These are phyloP conservation scores for Dicentrarchus labrax DNA, from an alignment of 2,113 vertebrate genomes.

Conservation along the genomic window DNA sequence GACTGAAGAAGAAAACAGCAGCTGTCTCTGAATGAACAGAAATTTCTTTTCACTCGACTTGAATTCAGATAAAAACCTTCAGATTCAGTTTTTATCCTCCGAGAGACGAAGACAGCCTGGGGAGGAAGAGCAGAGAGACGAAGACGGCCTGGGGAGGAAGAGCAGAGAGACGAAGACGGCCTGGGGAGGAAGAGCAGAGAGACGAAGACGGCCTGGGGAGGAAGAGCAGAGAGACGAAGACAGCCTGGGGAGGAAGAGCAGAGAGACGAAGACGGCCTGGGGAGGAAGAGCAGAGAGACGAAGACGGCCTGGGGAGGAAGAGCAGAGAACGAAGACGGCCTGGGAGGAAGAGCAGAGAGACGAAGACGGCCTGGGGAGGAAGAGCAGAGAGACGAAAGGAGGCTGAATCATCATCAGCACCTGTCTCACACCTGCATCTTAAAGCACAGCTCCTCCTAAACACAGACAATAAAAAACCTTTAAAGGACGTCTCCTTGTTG, in stretches of 20 bases:
- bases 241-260: slow-evolving; percentile 4
- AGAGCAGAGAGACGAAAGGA: background rate
- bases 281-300: too few relatives aligned
- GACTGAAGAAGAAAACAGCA: slow-evolving; percentile 22
- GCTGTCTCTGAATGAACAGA: slow-evolving; percentile 37
- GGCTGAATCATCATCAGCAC: background rate
- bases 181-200: background rate
- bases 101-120: slow-evolving; percentile 10
- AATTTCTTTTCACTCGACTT: slow-evolving; percentile 1
- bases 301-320: slow-evolving; percentile 1
- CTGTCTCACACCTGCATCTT: background rate
- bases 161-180: slow-evolving; percentile 7
- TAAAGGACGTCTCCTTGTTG: too few relatives aligned
- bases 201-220: too few relatives aligned
- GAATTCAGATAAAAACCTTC: slow-evolving; percentile 15
- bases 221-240: slow-evolving; percentile 5
- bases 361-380: background rate
- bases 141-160: background rate
- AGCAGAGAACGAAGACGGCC: background rate
- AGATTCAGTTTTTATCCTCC: background rate
- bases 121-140: background rate
- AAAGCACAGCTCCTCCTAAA: too few relatives aligned
- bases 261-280: background rate
- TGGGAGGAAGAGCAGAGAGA: too few relatives aligned
- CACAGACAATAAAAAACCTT: too few relatives aligned